Percentiles rank a stretch among this genome's conserved stretches.
Evolutionary conservation across 2,797 vertebrate species (phyloP).

Genomic region (Luscinia megarhynchos): DNA sequence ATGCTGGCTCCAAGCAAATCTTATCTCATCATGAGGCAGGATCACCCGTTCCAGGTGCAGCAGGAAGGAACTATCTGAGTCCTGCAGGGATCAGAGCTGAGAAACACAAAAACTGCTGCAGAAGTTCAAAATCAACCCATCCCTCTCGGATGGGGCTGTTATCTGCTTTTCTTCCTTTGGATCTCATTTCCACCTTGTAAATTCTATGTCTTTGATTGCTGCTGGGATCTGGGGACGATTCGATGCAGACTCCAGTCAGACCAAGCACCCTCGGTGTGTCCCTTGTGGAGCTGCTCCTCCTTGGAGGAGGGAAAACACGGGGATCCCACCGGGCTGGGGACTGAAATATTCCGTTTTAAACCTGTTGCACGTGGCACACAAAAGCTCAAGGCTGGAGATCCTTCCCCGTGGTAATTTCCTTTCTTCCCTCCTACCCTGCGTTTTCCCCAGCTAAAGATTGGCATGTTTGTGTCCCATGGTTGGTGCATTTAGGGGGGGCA

Average conservation of each 20-base stretch:
- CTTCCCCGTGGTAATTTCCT: rapidly evolving
- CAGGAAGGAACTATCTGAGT: neutral
- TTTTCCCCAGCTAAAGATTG: neutral
- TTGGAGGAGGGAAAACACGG: rapidly evolving
- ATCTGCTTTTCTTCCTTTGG: neutral
- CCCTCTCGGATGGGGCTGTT: neutral
- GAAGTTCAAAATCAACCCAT: neutral
- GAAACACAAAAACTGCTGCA: neutral
- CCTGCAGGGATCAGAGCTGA: neutral
- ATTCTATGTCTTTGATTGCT: rapidly evolving
- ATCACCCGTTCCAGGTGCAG: slow-evolving; percentile 19
- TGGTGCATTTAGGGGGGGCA: neutral
- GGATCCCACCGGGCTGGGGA: rapidly evolving
- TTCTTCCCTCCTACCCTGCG: neutral
- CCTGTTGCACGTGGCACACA: neutral
- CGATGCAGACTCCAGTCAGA: rapidly evolving
- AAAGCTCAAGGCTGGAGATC: rapidly evolving
- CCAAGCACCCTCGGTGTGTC: rapidly evolving
- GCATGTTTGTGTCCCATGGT: rapidly evolving
- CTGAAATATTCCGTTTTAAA: rapidly evolving
- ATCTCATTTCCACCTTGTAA: neutral
- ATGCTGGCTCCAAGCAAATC: neutral
- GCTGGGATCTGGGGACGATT: neutral
- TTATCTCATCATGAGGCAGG: neutral
- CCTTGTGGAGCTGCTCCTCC: neutral